Evolutionary conservation across 2,888 invertebrate genomes (phyloP).

Genomic region (Salticus scenicus): DNA sequence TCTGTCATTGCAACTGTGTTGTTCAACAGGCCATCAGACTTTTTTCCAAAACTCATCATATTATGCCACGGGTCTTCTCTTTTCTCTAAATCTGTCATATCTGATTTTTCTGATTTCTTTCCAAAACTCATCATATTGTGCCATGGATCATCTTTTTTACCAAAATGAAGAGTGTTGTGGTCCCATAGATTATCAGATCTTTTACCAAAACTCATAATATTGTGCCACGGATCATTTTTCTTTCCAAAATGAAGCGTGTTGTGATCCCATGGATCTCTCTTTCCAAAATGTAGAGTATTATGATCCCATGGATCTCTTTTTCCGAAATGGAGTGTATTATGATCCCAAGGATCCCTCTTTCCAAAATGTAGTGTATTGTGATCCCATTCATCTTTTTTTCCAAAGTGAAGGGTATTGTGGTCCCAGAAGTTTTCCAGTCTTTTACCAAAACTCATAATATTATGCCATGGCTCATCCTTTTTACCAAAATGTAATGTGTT

Average conservation of each 20-base stretch:
- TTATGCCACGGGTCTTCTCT: slow-evolving; percentile 10
- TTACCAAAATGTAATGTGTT: slow-evolving; percentile 13
- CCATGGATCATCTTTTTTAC: slow-evolving; percentile 39
- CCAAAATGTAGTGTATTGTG: slow-evolving; percentile 2
- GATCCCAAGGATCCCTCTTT: background rate
- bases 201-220: slow-evolving; percentile 32
- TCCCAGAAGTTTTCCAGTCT: slow-evolving; percentile 7
- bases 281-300: slow-evolving; percentile 35
- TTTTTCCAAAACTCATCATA: slow-evolving; percentile 50
- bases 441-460: slow-evolving; percentile 48
- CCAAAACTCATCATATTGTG: slow-evolving; percentile 33
- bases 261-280: slow-evolving; percentile 34
- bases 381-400: slow-evolving; percentile 16
- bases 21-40: slow-evolving; percentile 13
- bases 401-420: slow-evolving; percentile 7
- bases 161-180: slow-evolving; percentile 41
- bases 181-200: slow-evolving; percentile 34
- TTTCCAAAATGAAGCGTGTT: slow-evolving; percentile 50
- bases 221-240: slow-evolving; percentile 30
- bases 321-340: background rate
- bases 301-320: slow-evolving; percentile 2
- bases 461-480: slow-evolving; percentile 28
- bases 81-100: slow-evolving; percentile 1
- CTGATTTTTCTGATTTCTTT: background rate
- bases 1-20: slow-evolving; percentile 21